Conservation (phyloP, 2,797 vertebrate genomes). For the Glossophaga mutica region DNA sequence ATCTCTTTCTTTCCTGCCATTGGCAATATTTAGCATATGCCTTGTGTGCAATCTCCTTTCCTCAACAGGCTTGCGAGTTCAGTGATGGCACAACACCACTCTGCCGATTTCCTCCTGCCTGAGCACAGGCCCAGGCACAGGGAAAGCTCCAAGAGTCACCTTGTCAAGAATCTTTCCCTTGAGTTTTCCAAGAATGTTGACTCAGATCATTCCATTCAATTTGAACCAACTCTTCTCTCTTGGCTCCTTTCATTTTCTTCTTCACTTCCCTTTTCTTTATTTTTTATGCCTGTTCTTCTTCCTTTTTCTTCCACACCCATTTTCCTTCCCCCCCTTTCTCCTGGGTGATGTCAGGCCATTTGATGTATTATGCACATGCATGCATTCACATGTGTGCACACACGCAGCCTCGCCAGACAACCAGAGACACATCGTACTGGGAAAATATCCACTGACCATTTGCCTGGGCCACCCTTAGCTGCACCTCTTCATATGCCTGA, state of each 20-base stretch:
- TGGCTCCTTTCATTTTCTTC: background rate
- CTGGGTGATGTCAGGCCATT: background rate
- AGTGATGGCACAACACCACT: background rate
- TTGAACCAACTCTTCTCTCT: background rate
- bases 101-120: background rate
- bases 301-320: background rate
- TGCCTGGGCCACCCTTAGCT: background rate
- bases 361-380: background rate
- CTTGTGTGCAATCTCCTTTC: background rate
- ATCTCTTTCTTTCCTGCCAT: background rate
- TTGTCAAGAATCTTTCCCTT: background rate
- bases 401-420: background rate
- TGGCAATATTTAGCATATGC: background rate
- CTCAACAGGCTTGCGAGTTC: background rate
- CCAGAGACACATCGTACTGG: background rate
- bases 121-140: background rate
- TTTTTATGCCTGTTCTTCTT: background rate
- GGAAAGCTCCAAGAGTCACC: background rate
- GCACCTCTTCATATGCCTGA: background rate
- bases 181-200: background rate
- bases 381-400: rapidly evolving
- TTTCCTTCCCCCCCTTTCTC: background rate
- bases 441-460: background rate
- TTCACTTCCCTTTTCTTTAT: background rate
- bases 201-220: background rate